Evolutionary conservation across 2,113 vertebrate species (phyloP).

Genomic region (Caranx melampygus): DNA sequence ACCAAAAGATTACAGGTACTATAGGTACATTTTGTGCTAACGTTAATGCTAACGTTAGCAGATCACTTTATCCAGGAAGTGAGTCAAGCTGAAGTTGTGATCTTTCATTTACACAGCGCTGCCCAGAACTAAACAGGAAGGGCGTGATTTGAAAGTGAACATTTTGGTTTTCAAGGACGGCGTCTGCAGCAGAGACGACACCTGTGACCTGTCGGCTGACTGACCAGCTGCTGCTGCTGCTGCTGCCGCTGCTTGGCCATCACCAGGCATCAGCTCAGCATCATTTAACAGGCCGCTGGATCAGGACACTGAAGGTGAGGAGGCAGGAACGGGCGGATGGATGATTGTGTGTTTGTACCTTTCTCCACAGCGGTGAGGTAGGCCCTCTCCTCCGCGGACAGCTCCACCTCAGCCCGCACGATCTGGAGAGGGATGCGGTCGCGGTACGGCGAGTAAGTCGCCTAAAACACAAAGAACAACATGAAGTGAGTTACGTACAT

Average conservation of each 20-base stretch:
- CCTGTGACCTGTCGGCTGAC: neutral
- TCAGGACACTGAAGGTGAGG: slow-evolving; percentile 2
- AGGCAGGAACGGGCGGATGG: neutral
- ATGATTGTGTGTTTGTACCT: slow-evolving; percentile 61
- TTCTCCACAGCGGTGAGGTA: slow-evolving; percentile 97
- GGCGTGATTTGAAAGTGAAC: neutral
- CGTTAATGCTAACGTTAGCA: no score
- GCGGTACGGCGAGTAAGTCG: slow-evolving; percentile 94
- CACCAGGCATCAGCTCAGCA: slow-evolving; percentile 6
- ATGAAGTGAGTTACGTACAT: no score
- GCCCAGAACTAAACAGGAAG: neutral
- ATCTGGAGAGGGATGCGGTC: slow-evolving; percentile 97
- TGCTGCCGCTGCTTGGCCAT: neutral
- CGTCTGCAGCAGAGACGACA: neutral
- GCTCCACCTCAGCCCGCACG: slow-evolving; percentile 94
- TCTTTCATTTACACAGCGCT: no score
- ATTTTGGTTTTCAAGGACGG: neutral
- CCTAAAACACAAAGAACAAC: slow-evolving; percentile 68
- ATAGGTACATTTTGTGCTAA: no score
- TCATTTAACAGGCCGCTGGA: slow-evolving; percentile 1
- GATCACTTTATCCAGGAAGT: no score
- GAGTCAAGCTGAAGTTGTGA: no score
- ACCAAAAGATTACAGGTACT: no score
- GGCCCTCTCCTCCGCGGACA: slow-evolving; percentile 92
- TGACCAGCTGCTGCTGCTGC: slow-evolving; percentile 17